phyloP scores from a whole-genome alignment of 1,140 invertebrate species.

The Zaprionus gabonicus region DNA sequence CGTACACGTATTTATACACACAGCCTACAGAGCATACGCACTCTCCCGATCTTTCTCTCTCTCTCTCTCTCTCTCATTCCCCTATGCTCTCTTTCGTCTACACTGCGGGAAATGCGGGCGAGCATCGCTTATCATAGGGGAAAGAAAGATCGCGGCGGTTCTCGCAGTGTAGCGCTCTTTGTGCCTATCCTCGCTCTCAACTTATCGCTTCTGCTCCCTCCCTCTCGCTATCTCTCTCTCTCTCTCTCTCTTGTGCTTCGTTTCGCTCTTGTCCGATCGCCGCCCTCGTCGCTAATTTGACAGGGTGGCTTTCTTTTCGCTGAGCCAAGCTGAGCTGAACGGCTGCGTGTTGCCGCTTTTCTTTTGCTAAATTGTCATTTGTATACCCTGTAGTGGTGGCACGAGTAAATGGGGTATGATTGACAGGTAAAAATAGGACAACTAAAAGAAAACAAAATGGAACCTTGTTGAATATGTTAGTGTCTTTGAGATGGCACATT shows the following conservation, averaged over 20 bases:
- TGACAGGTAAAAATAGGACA: background rate
- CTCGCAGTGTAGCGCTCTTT: slow-evolving; percentile 7
- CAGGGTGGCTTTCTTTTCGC: slow-evolving; percentile 61
- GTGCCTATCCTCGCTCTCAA: slow-evolving; percentile 4
- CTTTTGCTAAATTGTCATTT: slow-evolving; percentile 38
- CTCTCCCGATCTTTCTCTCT: slow-evolving; percentile 24
- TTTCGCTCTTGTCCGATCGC: slow-evolving; percentile 6
- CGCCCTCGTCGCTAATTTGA: slow-evolving; percentile 37
- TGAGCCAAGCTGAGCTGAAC: background rate
- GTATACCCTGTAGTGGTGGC: background rate
- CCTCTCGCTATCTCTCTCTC: background rate
- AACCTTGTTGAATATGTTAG: background rate
- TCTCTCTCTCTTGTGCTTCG: slow-evolving; percentile 1
- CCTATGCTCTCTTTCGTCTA: background rate
- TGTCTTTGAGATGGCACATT: too few relatives aligned
- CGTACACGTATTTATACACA: slow-evolving; percentile 44
- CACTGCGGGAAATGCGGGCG: slow-evolving; percentile 17
- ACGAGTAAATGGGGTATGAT: background rate
- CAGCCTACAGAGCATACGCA: slow-evolving; percentile 44
- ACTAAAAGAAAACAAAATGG: background rate
- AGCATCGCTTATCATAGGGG: background rate
- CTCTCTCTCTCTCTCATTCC: background rate
- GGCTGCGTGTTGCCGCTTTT: slow-evolving; percentile 38
- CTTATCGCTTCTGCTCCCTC: background rate
- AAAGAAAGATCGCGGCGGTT: background rate